Evolutionary conservation across 2,113 vertebrate genomes (phyloP).

Genomic region (Pachyramphus minor): DNA sequence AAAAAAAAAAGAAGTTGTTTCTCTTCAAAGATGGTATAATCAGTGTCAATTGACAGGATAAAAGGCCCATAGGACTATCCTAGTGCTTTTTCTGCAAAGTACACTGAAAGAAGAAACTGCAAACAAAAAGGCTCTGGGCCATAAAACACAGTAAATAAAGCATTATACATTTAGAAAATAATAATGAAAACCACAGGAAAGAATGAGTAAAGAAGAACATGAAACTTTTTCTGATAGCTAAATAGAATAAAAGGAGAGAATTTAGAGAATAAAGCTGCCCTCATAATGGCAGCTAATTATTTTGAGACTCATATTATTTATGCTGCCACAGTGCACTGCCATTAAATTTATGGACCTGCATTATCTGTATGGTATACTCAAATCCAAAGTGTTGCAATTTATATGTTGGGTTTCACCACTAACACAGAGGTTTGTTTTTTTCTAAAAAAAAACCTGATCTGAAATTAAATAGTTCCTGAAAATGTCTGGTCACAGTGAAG

Average conservation of each 20-base stretch:
- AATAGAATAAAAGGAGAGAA: not conserved
- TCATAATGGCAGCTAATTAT: not conserved
- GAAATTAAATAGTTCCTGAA: not conserved
- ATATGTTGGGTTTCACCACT: not conserved
- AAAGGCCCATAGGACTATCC: not conserved
- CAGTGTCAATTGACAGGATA: not conserved
- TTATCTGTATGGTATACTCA: not conserved
- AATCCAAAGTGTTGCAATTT: not conserved
- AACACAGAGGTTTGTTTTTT: not conserved
- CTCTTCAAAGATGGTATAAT: not conserved
- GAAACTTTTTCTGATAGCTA: not conserved
- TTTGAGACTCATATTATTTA: not conserved
- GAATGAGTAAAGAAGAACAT: not conserved
- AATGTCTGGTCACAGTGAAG: not conserved
- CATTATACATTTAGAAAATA: not conserved
- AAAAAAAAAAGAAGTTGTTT: not conserved
- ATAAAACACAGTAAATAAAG: not conserved
- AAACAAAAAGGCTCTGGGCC: not conserved
- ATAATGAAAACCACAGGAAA: not conserved
- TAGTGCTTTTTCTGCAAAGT: not conserved
- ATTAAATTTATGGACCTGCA: not conserved
- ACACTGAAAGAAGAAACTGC: not conserved
- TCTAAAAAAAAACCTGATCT: not conserved
- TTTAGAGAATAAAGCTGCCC: not conserved
- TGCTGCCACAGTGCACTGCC: not conserved